These are phyloP conservation scores for Elaphurus davidianus DNA, from an alignment of 2,113 vertebrate species.

Conservation along the genomic window DNA sequence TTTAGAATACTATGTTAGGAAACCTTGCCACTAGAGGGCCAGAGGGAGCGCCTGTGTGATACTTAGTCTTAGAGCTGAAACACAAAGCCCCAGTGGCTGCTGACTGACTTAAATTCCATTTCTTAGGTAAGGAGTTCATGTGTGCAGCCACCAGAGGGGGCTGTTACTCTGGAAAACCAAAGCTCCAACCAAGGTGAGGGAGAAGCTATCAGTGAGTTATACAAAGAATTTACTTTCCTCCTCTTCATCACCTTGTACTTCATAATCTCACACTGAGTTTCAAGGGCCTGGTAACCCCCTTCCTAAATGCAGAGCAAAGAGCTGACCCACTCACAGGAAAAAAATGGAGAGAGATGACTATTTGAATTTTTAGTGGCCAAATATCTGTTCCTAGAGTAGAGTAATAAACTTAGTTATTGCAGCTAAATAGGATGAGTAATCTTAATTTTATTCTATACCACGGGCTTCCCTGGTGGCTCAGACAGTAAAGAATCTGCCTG, in stretches of 20 bases:
- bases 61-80: background rate
- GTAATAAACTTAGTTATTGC: background rate
- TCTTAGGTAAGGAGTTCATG: background rate
- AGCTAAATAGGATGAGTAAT: background rate
- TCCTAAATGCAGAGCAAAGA: background rate
- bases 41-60: background rate
- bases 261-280: background rate
- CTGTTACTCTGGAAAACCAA: background rate
- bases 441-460: background rate
- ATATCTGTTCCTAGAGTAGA: background rate
- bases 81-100: background rate
- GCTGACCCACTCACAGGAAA: background rate
- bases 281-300: background rate
- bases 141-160: background rate
- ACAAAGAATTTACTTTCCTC: background rate
- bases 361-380: background rate
- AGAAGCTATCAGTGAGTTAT: background rate
- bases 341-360: background rate
- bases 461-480: background rate
- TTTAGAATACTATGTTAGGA: background rate
- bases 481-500: background rate
- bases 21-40: background rate
- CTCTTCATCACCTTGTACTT: background rate
- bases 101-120: background rate
- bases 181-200: background rate